Conservation (phyloP, 2,888 invertebrate genomes). For the Acleris cristana region DNA sequence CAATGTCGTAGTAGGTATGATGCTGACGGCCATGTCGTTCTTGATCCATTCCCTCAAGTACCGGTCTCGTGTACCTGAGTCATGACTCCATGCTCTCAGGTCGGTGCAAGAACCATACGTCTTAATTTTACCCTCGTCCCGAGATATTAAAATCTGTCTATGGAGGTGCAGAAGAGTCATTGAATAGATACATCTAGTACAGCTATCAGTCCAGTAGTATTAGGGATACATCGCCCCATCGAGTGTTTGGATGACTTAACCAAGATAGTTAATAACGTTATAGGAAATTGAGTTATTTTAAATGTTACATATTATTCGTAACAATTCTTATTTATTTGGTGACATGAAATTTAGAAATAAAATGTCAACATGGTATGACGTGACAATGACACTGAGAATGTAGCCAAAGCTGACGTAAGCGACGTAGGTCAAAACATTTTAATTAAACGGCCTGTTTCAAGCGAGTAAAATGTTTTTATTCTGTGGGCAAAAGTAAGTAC, state of each 20-base stretch:
- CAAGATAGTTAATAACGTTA: no score
- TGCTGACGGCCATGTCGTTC: conserved; percentile 65
- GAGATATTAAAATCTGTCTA: conserved; percentile 57
- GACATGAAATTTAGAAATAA: conserved; percentile 56
- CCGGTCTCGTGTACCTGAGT: conserved; percentile 52
- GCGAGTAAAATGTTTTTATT: no score
- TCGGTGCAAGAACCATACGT: conserved; percentile 80
- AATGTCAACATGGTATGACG: background rate
- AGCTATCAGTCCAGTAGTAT: no score
- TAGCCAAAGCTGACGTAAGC: background rate
- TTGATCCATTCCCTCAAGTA: conserved; percentile 78
- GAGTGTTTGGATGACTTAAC: no score
- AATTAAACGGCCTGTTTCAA: no score
- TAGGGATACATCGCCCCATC: no score
- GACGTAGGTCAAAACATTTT: background rate
- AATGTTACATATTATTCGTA: conserved; percentile 40
- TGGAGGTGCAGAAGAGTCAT: conserved; percentile 58
- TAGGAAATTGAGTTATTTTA: conserved; percentile 14
- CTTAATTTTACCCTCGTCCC: conserved; percentile 82
- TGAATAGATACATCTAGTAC: conserved; percentile 49
- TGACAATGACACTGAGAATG: background rate
- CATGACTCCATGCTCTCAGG: conserved; percentile 83
- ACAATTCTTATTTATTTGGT: conserved; percentile 44
- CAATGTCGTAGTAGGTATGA: conserved; percentile 59
- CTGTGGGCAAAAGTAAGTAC: no score